A percentile compares a stretch with the other conserved stretches of the same genome.
Evolutionary conservation across 2,888 invertebrate species (phyloP).

Genomic region (Eristalis intricaria): DNA sequence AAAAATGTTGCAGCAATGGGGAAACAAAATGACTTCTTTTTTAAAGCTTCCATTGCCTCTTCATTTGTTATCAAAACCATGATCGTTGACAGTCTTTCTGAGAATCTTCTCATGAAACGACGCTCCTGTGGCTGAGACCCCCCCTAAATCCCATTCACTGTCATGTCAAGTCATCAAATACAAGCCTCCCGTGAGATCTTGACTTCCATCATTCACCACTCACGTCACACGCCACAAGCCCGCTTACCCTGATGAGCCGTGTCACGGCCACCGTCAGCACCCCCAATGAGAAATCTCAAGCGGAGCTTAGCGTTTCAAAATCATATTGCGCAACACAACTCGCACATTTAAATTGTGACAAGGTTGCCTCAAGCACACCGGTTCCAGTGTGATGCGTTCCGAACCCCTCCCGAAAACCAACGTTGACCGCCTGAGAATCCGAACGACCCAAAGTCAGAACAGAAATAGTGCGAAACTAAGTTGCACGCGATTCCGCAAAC

Average conservation of each 20-base stretch:
- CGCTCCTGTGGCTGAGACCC: too few relatives aligned
- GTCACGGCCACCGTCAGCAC: background rate
- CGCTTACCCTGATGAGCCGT: background rate
- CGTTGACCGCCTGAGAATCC: background rate
- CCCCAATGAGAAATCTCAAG: background rate
- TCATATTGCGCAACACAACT: conserved; percentile 11
- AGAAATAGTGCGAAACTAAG: conserved; percentile 46
- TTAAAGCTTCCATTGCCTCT: too few relatives aligned
- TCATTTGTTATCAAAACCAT: too few relatives aligned
- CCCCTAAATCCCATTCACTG: too few relatives aligned
- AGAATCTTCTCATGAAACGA: too few relatives aligned
- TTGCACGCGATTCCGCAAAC: conserved; percentile 60
- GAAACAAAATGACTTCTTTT: too few relatives aligned
- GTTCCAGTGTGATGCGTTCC: conserved; percentile 48
- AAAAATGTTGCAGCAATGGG: too few relatives aligned
- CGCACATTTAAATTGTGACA: conserved; percentile 40
- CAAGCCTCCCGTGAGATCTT: too few relatives aligned
- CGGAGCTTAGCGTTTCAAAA: background rate
- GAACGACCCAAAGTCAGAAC: conserved; percentile 13
- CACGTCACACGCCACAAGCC: too few relatives aligned
- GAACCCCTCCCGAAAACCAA: background rate
- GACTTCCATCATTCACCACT: too few relatives aligned
- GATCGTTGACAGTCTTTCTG: too few relatives aligned
- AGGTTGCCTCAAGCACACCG: conserved; percentile 21
- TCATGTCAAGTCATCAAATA: too few relatives aligned